A percentile compares a stretch with the other conserved stretches of the same genome.
Conservation (phyloP, 2,113 vertebrate species). For the Pygoscelis antarcticus region DNA sequence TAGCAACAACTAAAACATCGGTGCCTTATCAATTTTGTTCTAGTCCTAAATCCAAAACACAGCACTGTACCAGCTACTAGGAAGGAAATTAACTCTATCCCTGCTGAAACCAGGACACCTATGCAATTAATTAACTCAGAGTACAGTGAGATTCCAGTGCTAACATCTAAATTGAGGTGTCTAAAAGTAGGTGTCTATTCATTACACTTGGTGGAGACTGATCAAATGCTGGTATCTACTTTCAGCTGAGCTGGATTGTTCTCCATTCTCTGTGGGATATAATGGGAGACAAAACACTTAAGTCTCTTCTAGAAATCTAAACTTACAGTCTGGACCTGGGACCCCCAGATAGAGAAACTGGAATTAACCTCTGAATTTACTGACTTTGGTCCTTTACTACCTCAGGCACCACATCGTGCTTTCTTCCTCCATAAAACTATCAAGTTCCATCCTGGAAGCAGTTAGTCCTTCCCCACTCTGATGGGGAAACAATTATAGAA, state of each 20-base stretch:
- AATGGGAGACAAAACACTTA: background rate
- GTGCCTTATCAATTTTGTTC: no score
- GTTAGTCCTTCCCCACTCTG: background rate
- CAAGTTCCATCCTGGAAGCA: background rate
- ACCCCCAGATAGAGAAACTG: background rate
- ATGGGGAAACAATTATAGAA: background rate
- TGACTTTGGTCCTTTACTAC: background rate
- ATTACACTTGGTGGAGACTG: background rate
- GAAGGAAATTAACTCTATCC: no score
- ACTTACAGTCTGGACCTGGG: background rate
- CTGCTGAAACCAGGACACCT: background rate
- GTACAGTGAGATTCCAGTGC: background rate
- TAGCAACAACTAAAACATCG: no score
- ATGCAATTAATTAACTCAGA: background rate
- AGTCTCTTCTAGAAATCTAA: background rate
- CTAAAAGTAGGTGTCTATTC: background rate
- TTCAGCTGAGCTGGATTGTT: background rate
- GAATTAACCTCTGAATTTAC: background rate
- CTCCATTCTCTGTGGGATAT: background rate
- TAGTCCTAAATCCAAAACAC: no score
- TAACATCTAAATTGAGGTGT: background rate
- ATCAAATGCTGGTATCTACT: background rate
- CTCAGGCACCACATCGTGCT: fast-evolving
- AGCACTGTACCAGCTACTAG: no score
- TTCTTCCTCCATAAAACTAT: background rate